Percentiles rank a stretch among this genome's conserved stretches.
Evolutionary conservation across 2,888 invertebrate species (phyloP).

Genomic region (Dicycla oo): DNA sequence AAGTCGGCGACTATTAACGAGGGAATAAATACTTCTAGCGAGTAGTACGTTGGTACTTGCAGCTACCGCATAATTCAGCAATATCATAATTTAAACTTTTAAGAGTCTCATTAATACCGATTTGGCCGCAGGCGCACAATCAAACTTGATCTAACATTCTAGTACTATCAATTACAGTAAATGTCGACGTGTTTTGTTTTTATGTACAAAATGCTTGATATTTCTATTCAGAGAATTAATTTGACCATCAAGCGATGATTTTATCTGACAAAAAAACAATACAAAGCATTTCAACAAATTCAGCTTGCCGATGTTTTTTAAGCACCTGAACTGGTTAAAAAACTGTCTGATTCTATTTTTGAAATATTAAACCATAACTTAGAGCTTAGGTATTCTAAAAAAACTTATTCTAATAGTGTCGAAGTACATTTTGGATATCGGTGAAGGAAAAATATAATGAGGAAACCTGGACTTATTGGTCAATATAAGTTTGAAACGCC

Average conservation of each 20-base stretch:
- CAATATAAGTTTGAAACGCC: no score
- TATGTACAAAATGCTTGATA: slow-evolving; percentile 24
- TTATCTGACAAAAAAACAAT: background rate
- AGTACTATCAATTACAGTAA: slow-evolving; percentile 69
- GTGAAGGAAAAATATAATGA: no score
- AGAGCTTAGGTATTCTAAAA: no score
- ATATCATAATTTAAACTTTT: slow-evolving; percentile 62
- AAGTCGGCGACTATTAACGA: slow-evolving; percentile 55
- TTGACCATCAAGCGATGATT: no score
- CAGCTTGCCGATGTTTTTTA: background rate
- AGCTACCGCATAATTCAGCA: slow-evolving; percentile 46
- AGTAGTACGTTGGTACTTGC: slow-evolving; percentile 20
- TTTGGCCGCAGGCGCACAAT: slow-evolving; percentile 68
- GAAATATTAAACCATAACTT: background rate
- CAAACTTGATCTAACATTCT: slow-evolving; percentile 69
- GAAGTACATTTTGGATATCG: no score
- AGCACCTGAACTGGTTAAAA: background rate
- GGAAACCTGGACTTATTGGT: no score
- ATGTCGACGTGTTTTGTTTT: slow-evolving; percentile 65
- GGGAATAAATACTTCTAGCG: slow-evolving; percentile 55
- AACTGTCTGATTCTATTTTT: background rate
- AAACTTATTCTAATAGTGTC: background rate
- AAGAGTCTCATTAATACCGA: slow-evolving; percentile 54
- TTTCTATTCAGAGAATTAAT: background rate
- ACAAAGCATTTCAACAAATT: background rate